A percentile compares a stretch with the other conserved stretches of the same genome.
Evolutionary conservation across 2,888 invertebrate genomes (phyloP).

Genomic region (Luperina nickerlii): DNA sequence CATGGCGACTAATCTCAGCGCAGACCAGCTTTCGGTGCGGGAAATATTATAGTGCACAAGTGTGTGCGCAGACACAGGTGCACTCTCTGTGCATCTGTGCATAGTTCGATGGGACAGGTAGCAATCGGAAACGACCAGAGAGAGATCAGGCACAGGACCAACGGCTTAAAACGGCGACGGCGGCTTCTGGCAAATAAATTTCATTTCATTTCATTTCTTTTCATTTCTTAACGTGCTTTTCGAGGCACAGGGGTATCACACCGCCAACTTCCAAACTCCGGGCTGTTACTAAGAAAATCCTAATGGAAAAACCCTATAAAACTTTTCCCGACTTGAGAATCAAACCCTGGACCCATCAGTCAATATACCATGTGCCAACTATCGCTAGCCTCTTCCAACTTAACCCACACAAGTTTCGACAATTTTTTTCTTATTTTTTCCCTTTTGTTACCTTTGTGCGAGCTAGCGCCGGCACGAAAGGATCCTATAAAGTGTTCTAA

Average conservation of each 20-base stretch:
- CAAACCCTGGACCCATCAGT: background rate
- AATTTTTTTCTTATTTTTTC: conserved; percentile 84
- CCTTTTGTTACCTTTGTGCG: conserved; percentile 88
- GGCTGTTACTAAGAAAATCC: background rate
- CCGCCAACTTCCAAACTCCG: background rate
- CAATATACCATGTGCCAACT: background rate
- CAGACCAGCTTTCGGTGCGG: too few relatives aligned
- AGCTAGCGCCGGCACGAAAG: conserved; percentile 89
- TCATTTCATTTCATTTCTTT: too few relatives aligned
- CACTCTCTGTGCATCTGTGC: too few relatives aligned
- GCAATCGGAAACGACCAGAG: background rate
- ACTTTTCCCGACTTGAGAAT: background rate
- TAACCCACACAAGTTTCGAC: conserved; percentile 69
- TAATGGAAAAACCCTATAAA: background rate
- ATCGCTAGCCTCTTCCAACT: conserved; percentile 62
- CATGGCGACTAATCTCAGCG: background rate
- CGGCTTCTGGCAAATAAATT: too few relatives aligned
- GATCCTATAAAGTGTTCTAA: conserved; percentile 85
- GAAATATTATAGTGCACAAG: too few relatives aligned
- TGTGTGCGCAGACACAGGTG: too few relatives aligned
- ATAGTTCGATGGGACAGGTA: background rate
- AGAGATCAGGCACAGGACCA: background rate
- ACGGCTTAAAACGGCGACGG: too few relatives aligned
- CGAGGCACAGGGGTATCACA: background rate
- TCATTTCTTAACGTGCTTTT: too few relatives aligned